Percentiles rank a stretch among this genome's conserved stretches.
Conservation (phyloP, 92 coral and sea anemone species). For the Epizoanthus rinbou region DNA sequence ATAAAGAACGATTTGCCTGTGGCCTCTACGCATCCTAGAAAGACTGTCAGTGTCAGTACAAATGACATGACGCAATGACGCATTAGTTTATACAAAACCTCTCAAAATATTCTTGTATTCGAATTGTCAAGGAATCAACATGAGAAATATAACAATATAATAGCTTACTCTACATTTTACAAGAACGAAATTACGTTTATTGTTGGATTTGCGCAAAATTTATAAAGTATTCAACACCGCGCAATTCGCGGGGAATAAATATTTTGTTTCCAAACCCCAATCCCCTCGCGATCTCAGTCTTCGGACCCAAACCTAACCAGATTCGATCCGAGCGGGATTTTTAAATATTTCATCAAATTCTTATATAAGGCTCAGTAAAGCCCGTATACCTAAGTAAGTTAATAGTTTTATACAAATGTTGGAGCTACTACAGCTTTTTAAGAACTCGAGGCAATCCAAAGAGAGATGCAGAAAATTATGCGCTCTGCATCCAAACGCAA, state of each 20-base stretch:
- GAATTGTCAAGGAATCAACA: background rate
- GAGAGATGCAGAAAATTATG: background rate
- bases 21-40: too few species aligned
- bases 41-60: too few species aligned
- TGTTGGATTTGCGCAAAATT: background rate
- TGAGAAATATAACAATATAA: background rate
- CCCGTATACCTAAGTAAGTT: background rate
- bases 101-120: too few species aligned
- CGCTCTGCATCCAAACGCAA: background rate
- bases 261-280: constrained; percentile 43
- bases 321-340: constrained; percentile 40
- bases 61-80: too few species aligned
- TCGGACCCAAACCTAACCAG: constrained; percentile 36
- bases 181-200: background rate
- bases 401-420: background rate
- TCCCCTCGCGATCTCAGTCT: constrained; percentile 42
- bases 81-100: too few species aligned
- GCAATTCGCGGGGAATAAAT: constrained; percentile 5
- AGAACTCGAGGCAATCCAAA: background rate
- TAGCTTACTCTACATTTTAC: background rate
- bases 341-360: constrained; percentile 11
- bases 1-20: too few species aligned
- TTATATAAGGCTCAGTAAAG: background rate
- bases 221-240: background rate
- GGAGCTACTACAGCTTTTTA: background rate